A percentile compares a stretch with the other conserved stretches of the same genome.
Conservation (phyloP, 1,140 invertebrate genomes). For the Diuraphis noxia region DNA sequence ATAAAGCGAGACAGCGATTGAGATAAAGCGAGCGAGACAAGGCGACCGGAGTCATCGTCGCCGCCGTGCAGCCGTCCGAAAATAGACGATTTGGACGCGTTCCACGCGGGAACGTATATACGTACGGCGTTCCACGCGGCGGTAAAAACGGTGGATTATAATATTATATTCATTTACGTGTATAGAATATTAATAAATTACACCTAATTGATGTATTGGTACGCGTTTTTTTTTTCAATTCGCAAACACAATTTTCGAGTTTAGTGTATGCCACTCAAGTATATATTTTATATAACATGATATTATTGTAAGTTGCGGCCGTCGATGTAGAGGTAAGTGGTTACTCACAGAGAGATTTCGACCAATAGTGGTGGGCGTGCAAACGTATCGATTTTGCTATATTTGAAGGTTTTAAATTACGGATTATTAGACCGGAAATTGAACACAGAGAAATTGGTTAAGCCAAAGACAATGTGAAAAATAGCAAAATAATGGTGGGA, state of each 20-base stretch:
- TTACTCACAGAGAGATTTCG: background rate
- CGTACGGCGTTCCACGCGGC: background rate
- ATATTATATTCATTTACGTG: background rate
- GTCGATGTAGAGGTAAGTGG: background rate
- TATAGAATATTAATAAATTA: background rate
- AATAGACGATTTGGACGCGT: slow-evolving; percentile 49
- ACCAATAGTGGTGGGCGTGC: background rate
- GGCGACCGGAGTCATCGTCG: background rate
- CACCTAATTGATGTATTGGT: background rate
- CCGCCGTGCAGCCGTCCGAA: slow-evolving; percentile 26
- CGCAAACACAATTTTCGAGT: background rate
- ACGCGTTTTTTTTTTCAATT: background rate
- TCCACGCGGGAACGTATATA: slow-evolving; percentile 23
- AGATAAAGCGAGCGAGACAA: background rate
- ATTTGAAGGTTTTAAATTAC: background rate
- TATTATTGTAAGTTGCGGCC: background rate
- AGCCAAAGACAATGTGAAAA: background rate
- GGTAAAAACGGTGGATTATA: background rate
- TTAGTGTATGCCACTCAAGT: background rate
- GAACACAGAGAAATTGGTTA: background rate
- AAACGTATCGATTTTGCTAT: background rate
- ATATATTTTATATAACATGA: no score
- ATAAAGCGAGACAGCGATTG: no score
- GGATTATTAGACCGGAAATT: background rate
- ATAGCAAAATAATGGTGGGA: background rate